These are phyloP conservation scores for Eupeodes luniger DNA, from an alignment of 2,888 invertebrate genomes.

Conservation along the genomic window DNA sequence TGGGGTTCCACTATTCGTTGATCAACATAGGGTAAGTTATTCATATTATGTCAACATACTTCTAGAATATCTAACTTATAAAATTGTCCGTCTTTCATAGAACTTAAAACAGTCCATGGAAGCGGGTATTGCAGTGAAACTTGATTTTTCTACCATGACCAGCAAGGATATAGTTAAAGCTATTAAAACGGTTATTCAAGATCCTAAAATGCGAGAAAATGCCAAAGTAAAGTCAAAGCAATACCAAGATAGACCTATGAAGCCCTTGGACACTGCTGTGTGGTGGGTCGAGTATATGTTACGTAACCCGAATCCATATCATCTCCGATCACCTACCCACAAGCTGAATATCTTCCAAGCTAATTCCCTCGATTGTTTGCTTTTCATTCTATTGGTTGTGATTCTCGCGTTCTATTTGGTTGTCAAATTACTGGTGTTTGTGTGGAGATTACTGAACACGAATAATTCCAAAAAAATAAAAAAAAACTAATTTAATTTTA, in stretches of 20 bases:
- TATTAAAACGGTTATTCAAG: slow-evolving; percentile 73
- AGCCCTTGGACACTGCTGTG: slow-evolving; percentile 86
- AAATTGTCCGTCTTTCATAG: slow-evolving; percentile 23
- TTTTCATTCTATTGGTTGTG: not conserved
- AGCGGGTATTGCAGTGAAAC: slow-evolving; percentile 75
- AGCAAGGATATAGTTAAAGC: slow-evolving; percentile 60
- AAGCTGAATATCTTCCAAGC: slow-evolving; percentile 84
- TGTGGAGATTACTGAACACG: not conserved
- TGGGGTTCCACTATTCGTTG: slow-evolving; percentile 80
- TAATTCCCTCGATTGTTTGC: slow-evolving; percentile 82
- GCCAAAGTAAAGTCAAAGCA: slow-evolving; percentile 83
- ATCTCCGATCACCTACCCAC: slow-evolving; percentile 84
- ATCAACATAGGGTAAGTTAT: slow-evolving; percentile 78
- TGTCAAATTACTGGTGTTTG: not conserved
- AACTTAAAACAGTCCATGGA: slow-evolving; percentile 67
- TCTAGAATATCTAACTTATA: no score
- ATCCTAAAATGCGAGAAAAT: slow-evolving; percentile 63
- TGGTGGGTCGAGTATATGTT: slow-evolving; percentile 87
- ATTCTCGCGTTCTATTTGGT: not conserved
- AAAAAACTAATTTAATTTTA: not conserved
- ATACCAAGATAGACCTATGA: slow-evolving; percentile 85
- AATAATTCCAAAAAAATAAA: not conserved
- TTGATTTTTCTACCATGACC: slow-evolving; percentile 76
- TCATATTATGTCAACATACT: no score
- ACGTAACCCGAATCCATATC: slow-evolving; percentile 85